Base-by-base conservation (phyloP, 1,140 invertebrate genomes). In the Hyles euphorbiae region DNA sequence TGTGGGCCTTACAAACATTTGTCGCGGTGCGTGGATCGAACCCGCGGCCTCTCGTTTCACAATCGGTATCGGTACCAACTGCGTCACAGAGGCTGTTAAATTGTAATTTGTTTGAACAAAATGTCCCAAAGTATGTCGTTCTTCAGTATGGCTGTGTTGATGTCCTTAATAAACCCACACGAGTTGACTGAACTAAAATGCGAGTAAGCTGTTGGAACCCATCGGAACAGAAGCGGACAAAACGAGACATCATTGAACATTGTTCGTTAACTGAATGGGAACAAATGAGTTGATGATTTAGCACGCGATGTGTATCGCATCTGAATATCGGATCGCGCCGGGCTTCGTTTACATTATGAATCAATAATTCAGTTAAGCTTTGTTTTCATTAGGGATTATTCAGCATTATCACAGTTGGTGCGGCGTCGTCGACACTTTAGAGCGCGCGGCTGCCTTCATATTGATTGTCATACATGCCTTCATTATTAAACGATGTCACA, bases 221-320 rank as follows among this genome's bases (percentile, higher is more conserved):
- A 65, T 70, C 68, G 58, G 46, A 64, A 58, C 59, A 64, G 57
- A 63, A 66, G 63, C 57, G 8, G 8, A 63, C 66, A 66, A 65
- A 48, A 8, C 57, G 62, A 62, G 59, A 61, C 72, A 67, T 78
- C 75, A 81, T 63, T 70, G 74, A 62, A 70, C 68, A 76, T 71
- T 74, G 72, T 78, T 80, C 78, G 75, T 80, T 76, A 78, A 78
- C 75, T 79, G 76, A 81, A 83, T 78, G 71, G 71, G 63, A 70
- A 82, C 75, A 83, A 83, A 85, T 82, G 78, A 85, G 71, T 75
- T 73, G 68, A 74, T 76, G 72, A 78, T 81, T 81, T 78, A 84
- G 78, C 68, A 69, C 69, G 58, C 72, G 70, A 65, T 74, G 69
- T 74, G 63, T 63, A 64, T 72, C 63, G 65, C 68, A 74, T 74